Base-by-base conservation (phyloP, 2,797 vertebrate genomes). In the Sebastes baramenuke region DNA sequence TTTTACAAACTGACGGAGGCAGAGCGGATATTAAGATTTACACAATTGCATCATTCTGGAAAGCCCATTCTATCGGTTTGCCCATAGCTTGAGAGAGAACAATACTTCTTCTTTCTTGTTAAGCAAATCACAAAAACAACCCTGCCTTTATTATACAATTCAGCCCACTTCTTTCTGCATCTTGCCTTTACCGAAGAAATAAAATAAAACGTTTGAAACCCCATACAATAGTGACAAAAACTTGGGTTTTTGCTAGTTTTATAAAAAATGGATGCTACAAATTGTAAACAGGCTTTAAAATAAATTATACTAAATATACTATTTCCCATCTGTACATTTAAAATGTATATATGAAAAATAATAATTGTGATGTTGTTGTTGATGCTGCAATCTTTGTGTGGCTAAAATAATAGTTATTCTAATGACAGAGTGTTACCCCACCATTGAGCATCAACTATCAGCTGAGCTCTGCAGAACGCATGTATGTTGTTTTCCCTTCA, bases 1-100 rank as follows among this genome's bases (percentile, higher is more conserved):
- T 75, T 72, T 74, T 5, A 59, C 54, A 82, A 75, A 80, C 61
- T 70, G 69, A 79, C 61, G n/a, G 6, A 29, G 22, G 38, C n/a
- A 77, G 46, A 85, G 60, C 20, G 29, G 85, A 91, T 61, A 65
- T 66, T 64, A 24, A 65, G 49, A 85, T 87, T 85, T 79, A 88
- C 52, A 91, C 82, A 80, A 85, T 64, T 87, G 61, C 87, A 61
- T 83, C 64, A 88, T 79, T 82, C 78, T 82, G 69, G 65, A 83
- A 74, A 82, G 71, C 18, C 42, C 46, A 25, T 49, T 79, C 16
- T 85, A 64, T 82, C 67, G 29, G 69, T 76, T 74, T 82, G 10
- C 54, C 25, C 1, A 6, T 67, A 16, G 27, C 62, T 24, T 42
- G 38, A 62, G 38, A 59, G 24, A 79, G 70, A 85, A 88, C 84